Percentiles rank a stretch among this genome's conserved stretches.
These are phyloP conservation scores for Andrena cerasifolii DNA, from an alignment of 1,140 invertebrate species.

Conservation along the genomic window DNA sequence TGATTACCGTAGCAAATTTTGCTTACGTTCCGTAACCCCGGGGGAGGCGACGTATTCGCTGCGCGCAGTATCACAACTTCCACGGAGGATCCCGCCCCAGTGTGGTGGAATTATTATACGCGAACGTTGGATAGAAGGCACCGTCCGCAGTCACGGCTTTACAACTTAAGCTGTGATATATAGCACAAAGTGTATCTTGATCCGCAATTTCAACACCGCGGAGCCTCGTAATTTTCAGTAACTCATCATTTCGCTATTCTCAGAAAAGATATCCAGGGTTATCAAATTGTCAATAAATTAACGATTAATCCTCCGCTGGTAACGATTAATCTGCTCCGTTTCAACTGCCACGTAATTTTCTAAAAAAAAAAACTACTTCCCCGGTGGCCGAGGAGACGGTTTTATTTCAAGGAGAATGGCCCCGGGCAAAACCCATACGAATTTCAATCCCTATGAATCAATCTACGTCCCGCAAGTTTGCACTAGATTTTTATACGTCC, in stretches of 20 bases:
- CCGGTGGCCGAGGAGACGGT: not conserved
- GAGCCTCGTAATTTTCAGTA: no score
- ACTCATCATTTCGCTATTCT: no score
- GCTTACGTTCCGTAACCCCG: not conserved
- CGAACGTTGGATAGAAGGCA: no score
- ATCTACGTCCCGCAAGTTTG: not conserved
- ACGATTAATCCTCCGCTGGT: no score
- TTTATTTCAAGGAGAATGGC: not conserved
- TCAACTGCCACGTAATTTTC: not conserved
- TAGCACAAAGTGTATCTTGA: not conserved
- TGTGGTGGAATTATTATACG: no score
- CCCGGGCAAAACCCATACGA: not conserved
- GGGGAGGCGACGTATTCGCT: not conserved
- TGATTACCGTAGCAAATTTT: not conserved
- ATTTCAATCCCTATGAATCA: slow-evolving; percentile 12
- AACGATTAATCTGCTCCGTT: not conserved
- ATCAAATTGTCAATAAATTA: no score
- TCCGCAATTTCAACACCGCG: no score
- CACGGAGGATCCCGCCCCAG: no score
- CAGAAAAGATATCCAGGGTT: no score
- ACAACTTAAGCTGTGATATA: not conserved
- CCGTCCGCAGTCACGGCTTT: not conserved
- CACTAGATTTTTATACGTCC: not conserved
- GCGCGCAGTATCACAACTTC: no score
- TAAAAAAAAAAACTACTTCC: no score